Base-by-base conservation (phyloP, 1,140 invertebrate genomes). In the Sitophilus oryzae region DNA sequence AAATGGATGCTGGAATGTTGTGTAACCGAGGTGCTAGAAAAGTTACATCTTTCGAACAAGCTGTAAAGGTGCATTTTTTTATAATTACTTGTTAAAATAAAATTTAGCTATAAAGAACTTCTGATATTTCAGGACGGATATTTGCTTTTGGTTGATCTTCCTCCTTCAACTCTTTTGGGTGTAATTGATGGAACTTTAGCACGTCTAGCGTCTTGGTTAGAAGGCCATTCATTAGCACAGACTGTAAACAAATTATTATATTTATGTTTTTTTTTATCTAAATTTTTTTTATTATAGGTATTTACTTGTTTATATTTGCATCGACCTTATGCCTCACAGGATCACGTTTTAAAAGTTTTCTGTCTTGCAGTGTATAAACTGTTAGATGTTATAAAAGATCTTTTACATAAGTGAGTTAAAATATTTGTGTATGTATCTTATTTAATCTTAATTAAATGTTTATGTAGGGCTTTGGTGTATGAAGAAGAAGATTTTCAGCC, bases 1-100 rank as follows among this genome's bases (percentile, higher is more conserved):
- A 98, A 80, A 98, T 98, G 96, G 96, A 98, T 79, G 93, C 93
- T 36, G 95, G 95, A 18, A 97, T 98, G 93, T 73, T 93, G 60
- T 96, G 93, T 69, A 96, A 97, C 73, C 79, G 89, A 66, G 85
- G 85, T 8, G 83, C 83, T 60, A 83, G 88, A 64, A 84, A 90
- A 71, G 84, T 91, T 25, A 80, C 92, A n/a, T 93, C 84, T 47
- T 93, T 97, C 70, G 83, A 89, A 62, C 85, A 93, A 66, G 86
- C 91, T 54, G 82, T 94, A 16, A 80, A 85, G 66, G 88, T 90
- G 73, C 71, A 62, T 66, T 25, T 60, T 50, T 47, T 70, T 43
- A 47, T 34, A 23, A 52, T 37, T 21, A 10, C 14, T 22, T 54
- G 2, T 21, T 18, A 48, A 10, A 42, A 18, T 3, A 3, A 21